Conservation (phyloP, 2,888 invertebrate species). For the Acanthopleura granulata region DNA sequence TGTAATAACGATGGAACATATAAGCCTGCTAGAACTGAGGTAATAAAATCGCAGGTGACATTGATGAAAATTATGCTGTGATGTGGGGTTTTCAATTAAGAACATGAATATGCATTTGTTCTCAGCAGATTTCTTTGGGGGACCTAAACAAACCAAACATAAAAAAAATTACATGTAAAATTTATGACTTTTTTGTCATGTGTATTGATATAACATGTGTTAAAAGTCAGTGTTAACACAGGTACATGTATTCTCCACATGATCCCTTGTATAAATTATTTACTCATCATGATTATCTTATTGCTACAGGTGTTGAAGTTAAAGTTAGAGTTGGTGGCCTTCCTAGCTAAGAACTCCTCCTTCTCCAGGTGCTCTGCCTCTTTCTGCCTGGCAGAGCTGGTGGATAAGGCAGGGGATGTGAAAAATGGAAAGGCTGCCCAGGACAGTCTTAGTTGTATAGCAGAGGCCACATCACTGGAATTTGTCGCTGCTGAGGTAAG, state of each 20-base stretch:
- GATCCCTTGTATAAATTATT: not conserved
- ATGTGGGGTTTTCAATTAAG: no score
- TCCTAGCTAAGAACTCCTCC: conserved; percentile 78
- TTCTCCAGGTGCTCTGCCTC: conserved; percentile 79
- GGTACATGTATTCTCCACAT: not conserved
- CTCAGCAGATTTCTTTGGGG: no score
- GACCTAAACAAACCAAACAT: no score
- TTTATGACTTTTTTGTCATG: no score
- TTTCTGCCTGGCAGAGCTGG: conserved; percentile 82
- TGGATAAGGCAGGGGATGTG: conserved; percentile 87
- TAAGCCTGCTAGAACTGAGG: no score
- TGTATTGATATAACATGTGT: no score
- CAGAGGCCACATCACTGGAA: conserved; percentile 84
- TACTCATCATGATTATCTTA: conserved; percentile 14
- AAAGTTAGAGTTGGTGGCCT: conserved; percentile 83
- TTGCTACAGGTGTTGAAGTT: conserved; percentile 79
- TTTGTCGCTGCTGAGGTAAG: conserved; percentile 77
- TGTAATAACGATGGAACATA: no score
- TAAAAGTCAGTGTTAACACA: no score
- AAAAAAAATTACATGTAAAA: no score
- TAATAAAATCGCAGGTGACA: no score
- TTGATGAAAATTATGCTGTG: no score
- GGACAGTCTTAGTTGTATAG: conserved; percentile 81
- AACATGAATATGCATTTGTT: no score
- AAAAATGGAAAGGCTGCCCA: conserved; percentile 81